Percentiles rank a stretch among this genome's conserved stretches.
These are phyloP conservation scores for Danio albolineatus DNA, from an alignment of 2,797 vertebrate species.

Conservation along the genomic window DNA sequence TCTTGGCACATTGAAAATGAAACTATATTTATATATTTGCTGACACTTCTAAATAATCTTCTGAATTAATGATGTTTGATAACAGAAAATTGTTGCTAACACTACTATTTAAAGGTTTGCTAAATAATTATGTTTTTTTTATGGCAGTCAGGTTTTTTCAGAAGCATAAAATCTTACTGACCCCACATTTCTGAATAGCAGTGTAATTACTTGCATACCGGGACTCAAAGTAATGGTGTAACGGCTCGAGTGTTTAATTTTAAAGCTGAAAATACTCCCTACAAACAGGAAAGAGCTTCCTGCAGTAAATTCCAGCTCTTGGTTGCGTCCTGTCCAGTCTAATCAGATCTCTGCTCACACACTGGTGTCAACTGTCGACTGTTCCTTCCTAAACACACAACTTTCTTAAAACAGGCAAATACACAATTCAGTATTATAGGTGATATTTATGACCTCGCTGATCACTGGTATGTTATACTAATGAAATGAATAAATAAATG, in stretches of 20 bases:
- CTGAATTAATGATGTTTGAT: too few species aligned
- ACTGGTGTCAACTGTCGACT: constrained; percentile 45
- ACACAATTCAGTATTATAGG: not conserved
- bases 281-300: constrained; percentile 81
- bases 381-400: not conserved
- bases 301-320: constrained; percentile 72
- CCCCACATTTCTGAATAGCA: too few species aligned
- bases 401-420: not conserved
- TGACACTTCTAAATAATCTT: too few species aligned
- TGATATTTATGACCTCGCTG: not conserved
- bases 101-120: too few species aligned
- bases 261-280: constrained; percentile 67
- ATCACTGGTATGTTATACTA: not conserved
- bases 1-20: too few species aligned
- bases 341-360: constrained; percentile 72
- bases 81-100: too few species aligned
- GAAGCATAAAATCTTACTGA: too few species aligned
- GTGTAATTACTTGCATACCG: not conserved
- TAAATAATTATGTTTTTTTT: too few species aligned
- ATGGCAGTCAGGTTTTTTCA: too few species aligned
- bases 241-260: constrained; percentile 64
- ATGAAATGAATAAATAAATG: not conserved
- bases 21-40: too few species aligned
- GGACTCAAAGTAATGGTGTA: not conserved
- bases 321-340: constrained; percentile 74